A percentile compares a stretch with the other conserved stretches of the same genome.
Conservation (phyloP, 2,888 invertebrate genomes). For the Drosophila lacicola region DNA sequence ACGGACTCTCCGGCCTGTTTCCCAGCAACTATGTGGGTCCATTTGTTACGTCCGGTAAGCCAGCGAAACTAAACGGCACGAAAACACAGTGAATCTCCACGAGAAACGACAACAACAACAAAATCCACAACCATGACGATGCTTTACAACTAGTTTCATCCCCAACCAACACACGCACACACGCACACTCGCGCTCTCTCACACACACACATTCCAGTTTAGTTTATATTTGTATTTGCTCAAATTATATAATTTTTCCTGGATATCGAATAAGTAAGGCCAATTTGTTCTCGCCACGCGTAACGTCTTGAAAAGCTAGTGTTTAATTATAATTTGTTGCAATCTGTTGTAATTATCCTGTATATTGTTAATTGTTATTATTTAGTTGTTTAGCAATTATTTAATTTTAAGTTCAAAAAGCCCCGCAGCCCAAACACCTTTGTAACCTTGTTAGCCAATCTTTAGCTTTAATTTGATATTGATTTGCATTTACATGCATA, state of each 20-base stretch:
- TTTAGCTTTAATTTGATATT: constrained; percentile 56
- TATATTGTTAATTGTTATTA: constrained; percentile 72
- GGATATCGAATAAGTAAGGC: constrained; percentile 64
- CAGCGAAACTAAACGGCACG: constrained; percentile 77
- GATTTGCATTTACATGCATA: constrained; percentile 53
- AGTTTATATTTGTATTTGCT: constrained; percentile 20
- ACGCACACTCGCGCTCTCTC: constrained; percentile 31
- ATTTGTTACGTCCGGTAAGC: constrained; percentile 86
- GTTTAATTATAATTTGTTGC: constrained; percentile 67
- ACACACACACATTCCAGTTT: constrained; percentile 43
- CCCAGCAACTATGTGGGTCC: constrained; percentile 97
- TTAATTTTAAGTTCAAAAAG: constrained; percentile 60
- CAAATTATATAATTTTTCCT: constrained; percentile 21
- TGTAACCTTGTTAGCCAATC: constrained; percentile 64
- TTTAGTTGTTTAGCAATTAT: constrained; percentile 68
- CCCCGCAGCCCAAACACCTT: constrained; percentile 15
- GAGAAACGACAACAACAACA: constrained; percentile 5
- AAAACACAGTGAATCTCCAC: constrained; percentile 72
- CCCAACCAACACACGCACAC: constrained; percentile 1
- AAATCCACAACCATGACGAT: constrained; percentile 51
- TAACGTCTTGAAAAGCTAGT: constrained; percentile 23
- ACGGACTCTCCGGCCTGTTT: constrained; percentile 95
- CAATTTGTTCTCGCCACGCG: constrained; percentile 56
- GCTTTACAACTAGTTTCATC: constrained; percentile 42
- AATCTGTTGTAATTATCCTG: constrained; percentile 58